phyloP scores from a whole-genome alignment of 2,888 invertebrate genomes.

The Falcaria lacertinaria region DNA sequence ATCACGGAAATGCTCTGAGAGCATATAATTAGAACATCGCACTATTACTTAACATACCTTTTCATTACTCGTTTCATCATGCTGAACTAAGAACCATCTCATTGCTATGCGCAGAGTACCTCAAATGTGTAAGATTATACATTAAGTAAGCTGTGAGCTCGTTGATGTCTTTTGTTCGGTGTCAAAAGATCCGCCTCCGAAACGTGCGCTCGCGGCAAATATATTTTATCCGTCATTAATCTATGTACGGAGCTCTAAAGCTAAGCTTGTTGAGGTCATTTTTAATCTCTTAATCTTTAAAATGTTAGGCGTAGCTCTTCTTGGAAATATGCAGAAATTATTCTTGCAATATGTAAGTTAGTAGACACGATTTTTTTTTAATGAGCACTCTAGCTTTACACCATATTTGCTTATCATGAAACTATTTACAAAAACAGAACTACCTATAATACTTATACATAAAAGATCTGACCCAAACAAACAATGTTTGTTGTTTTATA shows the following conservation, averaged over 20 bases:
- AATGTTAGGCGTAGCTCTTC: not conserved
- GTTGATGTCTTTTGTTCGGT: constrained; percentile 40
- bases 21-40: not conserved
- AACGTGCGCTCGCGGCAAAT: not conserved
- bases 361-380: no score
- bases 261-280: not conserved
- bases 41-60: not conserved
- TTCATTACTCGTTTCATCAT: not conserved
- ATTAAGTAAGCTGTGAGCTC: constrained; percentile 12
- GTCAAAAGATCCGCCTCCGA: not conserved
- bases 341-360: no score
- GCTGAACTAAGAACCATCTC: not conserved
- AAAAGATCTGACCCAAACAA: no score
- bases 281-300: not conserved
- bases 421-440: no score
- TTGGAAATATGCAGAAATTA: not conserved
- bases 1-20: not conserved
- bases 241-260: not conserved
- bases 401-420: no score
- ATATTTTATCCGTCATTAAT: not conserved
- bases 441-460: no score
- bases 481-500: no score
- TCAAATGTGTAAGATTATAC: not conserved
- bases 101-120: not conserved
- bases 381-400: no score